Conservation (phyloP, 2,888 invertebrate species). For the Drosophila subquinaria region DNA sequence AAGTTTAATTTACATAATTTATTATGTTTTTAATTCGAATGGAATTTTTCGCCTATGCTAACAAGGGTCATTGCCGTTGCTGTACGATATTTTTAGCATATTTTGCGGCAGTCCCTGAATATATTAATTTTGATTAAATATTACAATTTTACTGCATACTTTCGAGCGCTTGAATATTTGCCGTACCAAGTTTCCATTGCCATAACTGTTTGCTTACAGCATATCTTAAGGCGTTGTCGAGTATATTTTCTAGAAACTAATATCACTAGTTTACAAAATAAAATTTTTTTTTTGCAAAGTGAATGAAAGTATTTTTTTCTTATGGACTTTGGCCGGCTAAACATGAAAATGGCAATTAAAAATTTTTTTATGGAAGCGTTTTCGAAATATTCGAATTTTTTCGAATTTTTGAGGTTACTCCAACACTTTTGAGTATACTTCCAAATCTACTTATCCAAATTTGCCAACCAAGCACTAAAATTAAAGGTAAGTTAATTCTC, state of each 20-base stretch:
- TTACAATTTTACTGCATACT: conserved; percentile 20
- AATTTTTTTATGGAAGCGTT: too few relatives aligned
- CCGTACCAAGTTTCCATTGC: conserved; percentile 27
- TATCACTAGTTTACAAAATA: too few relatives aligned
- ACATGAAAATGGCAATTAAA: too few relatives aligned
- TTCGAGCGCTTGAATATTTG: neutral
- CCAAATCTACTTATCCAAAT: too few relatives aligned
- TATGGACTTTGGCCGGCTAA: too few relatives aligned
- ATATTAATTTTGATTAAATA: conserved; percentile 15
- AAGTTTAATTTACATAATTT: conserved; percentile 38
- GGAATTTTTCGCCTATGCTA: conserved; percentile 15
- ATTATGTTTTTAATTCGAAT: conserved; percentile 17
- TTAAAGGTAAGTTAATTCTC: too few relatives aligned
- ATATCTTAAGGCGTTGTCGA: conserved; percentile 21
- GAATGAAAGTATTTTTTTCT: too few relatives aligned
- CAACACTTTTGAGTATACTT: too few relatives aligned
- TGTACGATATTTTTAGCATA: conserved; percentile 16
- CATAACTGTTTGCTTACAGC: conserved; percentile 18
- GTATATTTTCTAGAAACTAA: neutral
- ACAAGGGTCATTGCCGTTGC: conserved; percentile 17
- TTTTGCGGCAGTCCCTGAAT: conserved; percentile 13
- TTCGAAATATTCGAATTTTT: too few relatives aligned
- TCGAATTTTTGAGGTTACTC: too few relatives aligned
- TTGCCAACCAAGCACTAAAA: too few relatives aligned
- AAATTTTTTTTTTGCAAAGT: too few relatives aligned